phyloP scores from a whole-genome alignment of 2,797 vertebrate genomes.

The Xerus rutilus region DNA sequence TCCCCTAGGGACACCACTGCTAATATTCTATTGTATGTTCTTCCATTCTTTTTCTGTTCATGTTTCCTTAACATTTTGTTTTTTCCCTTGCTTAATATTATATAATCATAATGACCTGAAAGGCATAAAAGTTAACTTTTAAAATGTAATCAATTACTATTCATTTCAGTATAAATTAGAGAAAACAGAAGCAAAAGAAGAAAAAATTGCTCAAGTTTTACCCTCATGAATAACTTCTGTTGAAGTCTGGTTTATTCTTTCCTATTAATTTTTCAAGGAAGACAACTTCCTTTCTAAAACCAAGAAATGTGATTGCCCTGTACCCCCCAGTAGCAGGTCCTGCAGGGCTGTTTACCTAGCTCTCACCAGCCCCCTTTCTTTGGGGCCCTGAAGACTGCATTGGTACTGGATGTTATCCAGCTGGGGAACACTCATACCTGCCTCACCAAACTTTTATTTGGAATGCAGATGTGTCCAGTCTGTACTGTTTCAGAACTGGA shows the following conservation, averaged over 20 bases:
- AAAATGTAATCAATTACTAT: constrained; percentile 14
- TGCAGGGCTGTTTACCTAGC: not conserved
- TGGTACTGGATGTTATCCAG: not conserved
- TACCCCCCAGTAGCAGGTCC: not conserved
- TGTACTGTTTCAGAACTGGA: not conserved
- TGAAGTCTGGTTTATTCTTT: constrained; percentile 33
- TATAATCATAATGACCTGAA: not conserved
- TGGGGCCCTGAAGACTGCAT: not conserved
- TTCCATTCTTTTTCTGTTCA: not conserved
- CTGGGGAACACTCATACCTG: not conserved
- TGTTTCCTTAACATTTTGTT: not conserved
- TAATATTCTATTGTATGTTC: not conserved
- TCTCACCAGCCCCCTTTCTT: not conserved
- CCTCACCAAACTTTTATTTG: not conserved
- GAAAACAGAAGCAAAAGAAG: constrained; percentile 32
- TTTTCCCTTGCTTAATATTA: not conserved
- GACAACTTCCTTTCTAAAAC: not conserved
- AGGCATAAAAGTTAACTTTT: constrained; percentile 32
- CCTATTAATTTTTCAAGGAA: constrained; percentile 47
- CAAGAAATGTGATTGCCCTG: not conserved
- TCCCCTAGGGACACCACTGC: not conserved
- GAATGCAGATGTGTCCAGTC: not conserved
- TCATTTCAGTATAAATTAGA: constrained; percentile 16
- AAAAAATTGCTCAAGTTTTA: not conserved
- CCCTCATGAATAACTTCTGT: not conserved